Evolutionary conservation across 2,797 vertebrate species (phyloP).

Genomic region (Odontamblyopus rebecca): DNA sequence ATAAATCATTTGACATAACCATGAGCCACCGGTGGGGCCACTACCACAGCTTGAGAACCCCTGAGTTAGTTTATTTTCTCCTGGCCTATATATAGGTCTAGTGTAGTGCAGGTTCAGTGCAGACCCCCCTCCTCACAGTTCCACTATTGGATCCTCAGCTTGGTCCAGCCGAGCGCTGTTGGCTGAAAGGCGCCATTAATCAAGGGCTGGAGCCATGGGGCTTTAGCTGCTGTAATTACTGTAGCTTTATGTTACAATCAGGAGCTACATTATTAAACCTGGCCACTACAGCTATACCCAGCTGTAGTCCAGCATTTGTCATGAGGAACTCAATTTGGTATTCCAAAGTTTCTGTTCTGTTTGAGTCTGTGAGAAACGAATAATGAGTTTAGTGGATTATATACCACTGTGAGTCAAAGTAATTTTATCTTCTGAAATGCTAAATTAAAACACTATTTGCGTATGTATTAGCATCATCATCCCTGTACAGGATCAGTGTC

Average conservation of each 20-base stretch:
- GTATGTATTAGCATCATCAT: no score
- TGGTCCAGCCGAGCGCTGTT: constrained; percentile 40
- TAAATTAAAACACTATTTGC: not conserved
- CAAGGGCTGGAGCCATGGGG: constrained; percentile 59
- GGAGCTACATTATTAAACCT: constrained; percentile 57
- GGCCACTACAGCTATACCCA: constrained; percentile 32
- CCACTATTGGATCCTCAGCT: constrained; percentile 12
- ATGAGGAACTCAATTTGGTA: not conserved
- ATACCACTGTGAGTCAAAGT: not conserved
- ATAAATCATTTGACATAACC: not conserved
- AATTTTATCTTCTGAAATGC: not conserved
- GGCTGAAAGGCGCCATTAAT: constrained; percentile 68
- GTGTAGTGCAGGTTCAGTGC: constrained; percentile 32
- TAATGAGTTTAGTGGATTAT: not conserved
- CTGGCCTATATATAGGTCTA: constrained; percentile 21
- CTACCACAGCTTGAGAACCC: not conserved
- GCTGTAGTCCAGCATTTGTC: constrained; percentile 11
- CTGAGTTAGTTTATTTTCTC: constrained; percentile 6
- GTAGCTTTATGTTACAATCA: constrained; percentile 65
- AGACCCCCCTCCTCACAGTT: not conserved
- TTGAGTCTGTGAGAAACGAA: not conserved
- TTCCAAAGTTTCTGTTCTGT: not conserved
- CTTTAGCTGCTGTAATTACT: constrained; percentile 73
- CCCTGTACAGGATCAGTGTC: no score
- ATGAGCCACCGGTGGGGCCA: not conserved